Percentiles rank a stretch among this genome's conserved stretches.
phyloP scores from a whole-genome alignment of 2,113 vertebrate species.

The Butorides virescens region DNA sequence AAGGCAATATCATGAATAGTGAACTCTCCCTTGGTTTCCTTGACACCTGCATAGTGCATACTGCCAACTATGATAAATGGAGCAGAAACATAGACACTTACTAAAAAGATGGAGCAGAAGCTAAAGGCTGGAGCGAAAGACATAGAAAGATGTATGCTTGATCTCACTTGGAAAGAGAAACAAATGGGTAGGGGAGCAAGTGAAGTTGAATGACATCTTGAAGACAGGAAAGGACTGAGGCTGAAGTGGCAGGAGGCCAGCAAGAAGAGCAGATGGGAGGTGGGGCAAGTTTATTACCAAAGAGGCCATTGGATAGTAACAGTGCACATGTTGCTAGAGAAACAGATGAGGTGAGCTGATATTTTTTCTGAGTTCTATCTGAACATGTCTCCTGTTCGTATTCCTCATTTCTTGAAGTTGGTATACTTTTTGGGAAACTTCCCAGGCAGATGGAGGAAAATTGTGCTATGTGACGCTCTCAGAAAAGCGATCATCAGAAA shows the following conservation, averaged over 20 bases:
- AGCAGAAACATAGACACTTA: constrained; percentile 68
- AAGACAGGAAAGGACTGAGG: constrained; percentile 65
- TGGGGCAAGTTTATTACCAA: constrained; percentile 64
- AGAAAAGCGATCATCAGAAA: background rate
- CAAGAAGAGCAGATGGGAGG: constrained; percentile 74
- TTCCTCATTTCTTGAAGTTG: constrained; percentile 7
- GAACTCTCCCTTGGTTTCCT: constrained; percentile 60
- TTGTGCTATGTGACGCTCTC: background rate
- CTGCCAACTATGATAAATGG: constrained; percentile 67
- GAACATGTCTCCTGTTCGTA: background rate
- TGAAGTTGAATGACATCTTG: constrained; percentile 63
- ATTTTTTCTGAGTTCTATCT: constrained; percentile 42
- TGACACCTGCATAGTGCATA: constrained; percentile 54
- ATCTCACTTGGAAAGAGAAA: constrained; percentile 67
- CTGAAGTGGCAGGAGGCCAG: constrained; percentile 64
- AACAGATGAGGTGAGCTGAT: constrained; percentile 43
- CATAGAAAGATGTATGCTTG: constrained; percentile 51
- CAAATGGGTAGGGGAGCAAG: constrained; percentile 46
- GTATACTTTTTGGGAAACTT: constrained; percentile 30
- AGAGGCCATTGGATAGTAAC: constrained; percentile 56
- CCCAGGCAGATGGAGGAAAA: constrained; percentile 54
- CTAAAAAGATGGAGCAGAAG: constrained; percentile 59
- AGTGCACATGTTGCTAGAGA: constrained; percentile 60
- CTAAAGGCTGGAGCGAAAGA: constrained; percentile 51
- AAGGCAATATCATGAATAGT: constrained; percentile 43